Evolutionary conservation across 2,113 vertebrate genomes (phyloP), one percentile per base, ranked within the genome.

Genomic region (Cygnus buccinator): DNA sequence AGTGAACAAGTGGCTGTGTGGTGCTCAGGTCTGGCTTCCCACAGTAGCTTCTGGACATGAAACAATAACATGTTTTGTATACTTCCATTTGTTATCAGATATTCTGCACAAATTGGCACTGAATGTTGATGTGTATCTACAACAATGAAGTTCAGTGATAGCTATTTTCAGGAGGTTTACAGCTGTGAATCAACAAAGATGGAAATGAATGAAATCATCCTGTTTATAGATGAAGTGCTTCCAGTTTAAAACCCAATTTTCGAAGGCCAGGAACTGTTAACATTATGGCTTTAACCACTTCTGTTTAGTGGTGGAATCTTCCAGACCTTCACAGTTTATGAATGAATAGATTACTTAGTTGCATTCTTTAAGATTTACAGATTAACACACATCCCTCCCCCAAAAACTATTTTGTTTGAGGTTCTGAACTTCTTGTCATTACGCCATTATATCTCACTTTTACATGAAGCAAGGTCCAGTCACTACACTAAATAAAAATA

Each of bases 211-310:
- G 6, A 52, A 20, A 4, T 74, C 10, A 1, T 1, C 35, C 9
- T 72, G 2, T 58, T 80, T 55, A 44, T 8, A 84, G 26, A 54
- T 3, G 0, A 63, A 1, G 6, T 80, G 63, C 31, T 80, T 65
- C 23, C 22, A 46, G 43, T 57, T 87, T 61, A 66, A 84, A 93
- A 65, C 9, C 31, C 9, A 63, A 13, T 63, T 73, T 48, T 84
- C 26, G 75, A 95, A 96, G 83, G 89, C 50, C 23, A 67, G 63
- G 37, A 91, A 68, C 87, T 83, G 52, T 94, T 80, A 78, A 67
- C 37, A 77, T 61, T 62, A 76, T 87, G 59, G 55, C 59, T 82
- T 79, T 93, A 85, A 84, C 46, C 31, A 20, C 55, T 94, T 88
- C 86, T 91, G n/a, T 39, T 68, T 96, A 91, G 73, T 75, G 77